Conservation (phyloP, 2,888 invertebrate genomes). For the Papilio gigon region DNA sequence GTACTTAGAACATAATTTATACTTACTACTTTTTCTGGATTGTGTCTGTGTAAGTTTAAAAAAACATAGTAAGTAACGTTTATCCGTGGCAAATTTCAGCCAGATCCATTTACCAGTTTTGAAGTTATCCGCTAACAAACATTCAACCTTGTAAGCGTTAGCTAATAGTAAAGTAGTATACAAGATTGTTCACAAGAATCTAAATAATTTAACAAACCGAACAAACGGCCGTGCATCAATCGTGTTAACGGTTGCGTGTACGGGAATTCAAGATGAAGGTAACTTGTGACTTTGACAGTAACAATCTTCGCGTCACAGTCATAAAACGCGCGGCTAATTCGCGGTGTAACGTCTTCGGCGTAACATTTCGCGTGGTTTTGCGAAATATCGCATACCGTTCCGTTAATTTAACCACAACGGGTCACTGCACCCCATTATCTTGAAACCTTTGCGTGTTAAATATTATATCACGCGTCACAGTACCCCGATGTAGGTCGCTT, state of each 20-base stretch:
- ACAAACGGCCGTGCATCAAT: slow-evolving; percentile 4
- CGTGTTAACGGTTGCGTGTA: slow-evolving; percentile 30
- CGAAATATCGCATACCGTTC: slow-evolving; percentile 43
- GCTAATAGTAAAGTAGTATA: no score
- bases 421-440: slow-evolving; percentile 39
- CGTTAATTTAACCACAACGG: slow-evolving; percentile 29
- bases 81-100: no score
- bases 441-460: slow-evolving; percentile 36
- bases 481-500: slow-evolving; percentile 24
- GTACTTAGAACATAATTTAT: no score
- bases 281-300: background rate
- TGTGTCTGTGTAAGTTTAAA: no score
- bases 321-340: slow-evolving; percentile 34
- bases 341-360: slow-evolving; percentile 33
- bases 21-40: no score
- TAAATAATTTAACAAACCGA: background rate
- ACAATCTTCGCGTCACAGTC: slow-evolving; percentile 25
- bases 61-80: no score
- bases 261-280: slow-evolving; percentile 23
- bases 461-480: slow-evolving; percentile 35
- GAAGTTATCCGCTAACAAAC: no score
- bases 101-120: no score
- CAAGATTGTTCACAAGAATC: background rate
- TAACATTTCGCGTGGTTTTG: slow-evolving; percentile 42
- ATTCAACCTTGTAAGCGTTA: no score